phyloP scores from a whole-genome alignment of 2,888 invertebrate genomes.

The Ormyrus labotus region DNA sequence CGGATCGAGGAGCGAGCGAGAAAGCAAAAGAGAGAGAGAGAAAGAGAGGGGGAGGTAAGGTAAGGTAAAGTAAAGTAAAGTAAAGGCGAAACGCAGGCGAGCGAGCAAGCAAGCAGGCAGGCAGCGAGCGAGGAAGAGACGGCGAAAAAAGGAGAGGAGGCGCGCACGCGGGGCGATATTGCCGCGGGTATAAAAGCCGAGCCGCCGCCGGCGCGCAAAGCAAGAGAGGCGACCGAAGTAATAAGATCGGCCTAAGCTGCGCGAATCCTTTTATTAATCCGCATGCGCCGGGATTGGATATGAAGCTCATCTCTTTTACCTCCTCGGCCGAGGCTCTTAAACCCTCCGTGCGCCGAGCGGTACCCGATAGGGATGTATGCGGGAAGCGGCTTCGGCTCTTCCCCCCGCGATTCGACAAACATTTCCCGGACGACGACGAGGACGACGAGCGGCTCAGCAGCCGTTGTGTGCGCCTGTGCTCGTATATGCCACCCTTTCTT shows the following conservation, averaged over 20 bases:
- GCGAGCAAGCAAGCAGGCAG: background rate
- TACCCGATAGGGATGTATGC: background rate
- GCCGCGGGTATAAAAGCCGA: slow-evolving; percentile 57
- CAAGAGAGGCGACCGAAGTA: slow-evolving; percentile 65
- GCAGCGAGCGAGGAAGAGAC: slow-evolving; percentile 11
- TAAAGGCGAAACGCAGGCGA: slow-evolving; percentile 37
- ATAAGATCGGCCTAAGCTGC: slow-evolving; percentile 73
- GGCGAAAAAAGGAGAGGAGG: slow-evolving; percentile 22
- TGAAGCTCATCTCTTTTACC: slow-evolving; percentile 64
- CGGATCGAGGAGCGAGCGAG: slow-evolving; percentile 53
- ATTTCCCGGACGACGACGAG: slow-evolving; percentile 5
- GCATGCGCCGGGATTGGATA: slow-evolving; percentile 72
- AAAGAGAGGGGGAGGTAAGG: slow-evolving; percentile 49
- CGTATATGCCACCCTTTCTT: background rate
- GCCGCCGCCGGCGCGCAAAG: slow-evolving; percentile 44
- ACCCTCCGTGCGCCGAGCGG: background rate
- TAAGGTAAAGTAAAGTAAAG: slow-evolving; percentile 44
- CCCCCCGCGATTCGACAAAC: slow-evolving; percentile 36
- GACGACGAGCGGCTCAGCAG: too few relatives aligned
- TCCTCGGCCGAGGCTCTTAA: slow-evolving; percentile 53
- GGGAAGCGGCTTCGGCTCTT: background rate
- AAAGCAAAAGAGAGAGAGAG: slow-evolving; percentile 49
- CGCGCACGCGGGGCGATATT: slow-evolving; percentile 49
- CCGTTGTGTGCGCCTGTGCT: too few relatives aligned
- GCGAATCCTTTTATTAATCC: slow-evolving; percentile 75